phyloP scores from a whole-genome alignment of 1,140 invertebrate genomes.

The Nephotettix cincticeps region DNA sequence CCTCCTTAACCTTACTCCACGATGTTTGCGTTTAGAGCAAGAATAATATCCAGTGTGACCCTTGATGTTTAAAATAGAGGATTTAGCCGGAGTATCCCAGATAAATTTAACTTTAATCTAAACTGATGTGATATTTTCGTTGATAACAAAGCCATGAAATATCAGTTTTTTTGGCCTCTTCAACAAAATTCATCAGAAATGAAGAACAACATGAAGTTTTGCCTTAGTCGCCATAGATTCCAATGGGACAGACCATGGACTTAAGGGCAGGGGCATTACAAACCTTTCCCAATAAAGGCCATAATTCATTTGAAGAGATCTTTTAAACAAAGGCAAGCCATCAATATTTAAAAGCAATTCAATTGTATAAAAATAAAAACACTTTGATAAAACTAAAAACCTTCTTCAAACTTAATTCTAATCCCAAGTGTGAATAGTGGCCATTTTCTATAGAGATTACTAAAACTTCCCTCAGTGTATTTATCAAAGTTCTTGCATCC shows the following conservation, averaged over 20 bases:
- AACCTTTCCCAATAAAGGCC: constrained; percentile 39
- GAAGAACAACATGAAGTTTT: background rate
- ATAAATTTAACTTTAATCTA: constrained; percentile 41
- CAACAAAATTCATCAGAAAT: background rate
- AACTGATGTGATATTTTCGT: constrained; percentile 37
- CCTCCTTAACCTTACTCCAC: constrained; percentile 38
- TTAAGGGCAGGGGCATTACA: background rate
- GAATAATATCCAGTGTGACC: constrained; percentile 44
- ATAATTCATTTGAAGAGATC: constrained; percentile 29
- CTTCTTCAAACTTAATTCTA: background rate
- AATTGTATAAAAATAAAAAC: background rate
- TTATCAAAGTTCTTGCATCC: too few relatives aligned
- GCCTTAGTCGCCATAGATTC: background rate
- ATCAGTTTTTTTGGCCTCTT: too few relatives aligned
- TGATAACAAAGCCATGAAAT: constrained; percentile 31
- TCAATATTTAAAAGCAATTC: constrained; percentile 32
- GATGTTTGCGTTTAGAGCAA: constrained; percentile 45
- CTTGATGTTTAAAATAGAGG: constrained; percentile 45
- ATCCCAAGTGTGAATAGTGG: too few relatives aligned
- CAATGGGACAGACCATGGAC: background rate
- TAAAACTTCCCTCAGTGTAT: too few relatives aligned
- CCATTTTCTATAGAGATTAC: too few relatives aligned
- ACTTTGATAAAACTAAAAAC: background rate
- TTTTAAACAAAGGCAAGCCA: constrained; percentile 35
- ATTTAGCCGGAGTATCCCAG: constrained; percentile 48